Base-by-base conservation (phyloP, 2,888 invertebrate genomes). In the Mechanitis mazaeus region DNA sequence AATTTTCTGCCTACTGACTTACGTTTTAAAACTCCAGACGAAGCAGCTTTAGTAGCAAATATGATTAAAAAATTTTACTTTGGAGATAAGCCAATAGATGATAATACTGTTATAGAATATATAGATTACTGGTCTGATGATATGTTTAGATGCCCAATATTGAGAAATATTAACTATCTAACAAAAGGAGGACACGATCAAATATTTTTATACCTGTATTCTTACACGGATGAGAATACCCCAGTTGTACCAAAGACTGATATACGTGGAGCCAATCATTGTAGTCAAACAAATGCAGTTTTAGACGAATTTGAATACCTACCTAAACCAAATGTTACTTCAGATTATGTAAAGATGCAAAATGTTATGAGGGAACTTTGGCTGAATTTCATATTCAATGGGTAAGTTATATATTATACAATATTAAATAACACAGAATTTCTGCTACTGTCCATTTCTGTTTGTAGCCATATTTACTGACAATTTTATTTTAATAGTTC, bases 61-160 rank as follows among this genome's bases (percentile, higher is more conserved):
- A 47, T n/a, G 20, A 50, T 58, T 12, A 47, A 50, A 47, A 28
- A 33, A 3, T 58, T 47, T 58, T 78, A 78, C 66, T 81, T 80
- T 65, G 78, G 77, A 7, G 65, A 73, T 31, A 45, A 70, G 31
- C 54, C 64, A 5, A 64, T 79, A 11, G 63, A 62, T 0, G 64
- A 67, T 31, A 63, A 66, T 0, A 73, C 60, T 12, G 46, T 73
- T 45, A 45, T 72, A 28, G 5, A 57, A 6, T 77, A 64, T 50
- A 60, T 66, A 2, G 54, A 68, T 54, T 78, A 71, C 46, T 72
- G 72, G 50, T 61, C 75, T 3, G 85, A 93, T 90, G 45, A 69
- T 7, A 0, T 72, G 0, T 75, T 78, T 62, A 68, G 61, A 2
- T 75, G 72, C 63, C 68, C 75, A 3, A 74, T 72, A 61, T 59